Percentiles rank a stretch among this genome's conserved stretches.
These are phyloP conservation scores for Fragum whitleyi DNA, from an alignment of 2,888 invertebrate species.

Conservation along the genomic window DNA sequence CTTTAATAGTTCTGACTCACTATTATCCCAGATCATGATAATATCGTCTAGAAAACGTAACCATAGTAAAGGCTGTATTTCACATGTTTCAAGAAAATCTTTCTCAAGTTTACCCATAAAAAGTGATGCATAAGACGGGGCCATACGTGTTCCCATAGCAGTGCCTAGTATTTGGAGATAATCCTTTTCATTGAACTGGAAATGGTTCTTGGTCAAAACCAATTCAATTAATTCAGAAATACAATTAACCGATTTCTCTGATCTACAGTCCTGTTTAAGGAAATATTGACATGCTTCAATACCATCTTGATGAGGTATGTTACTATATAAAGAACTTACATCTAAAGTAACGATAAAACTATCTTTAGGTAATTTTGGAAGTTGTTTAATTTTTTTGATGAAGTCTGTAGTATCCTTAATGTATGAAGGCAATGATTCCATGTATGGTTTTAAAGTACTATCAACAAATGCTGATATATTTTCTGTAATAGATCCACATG, in stretches of 20 bases:
- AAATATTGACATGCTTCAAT: slow-evolving; percentile 32
- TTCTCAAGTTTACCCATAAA: slow-evolving; percentile 23
- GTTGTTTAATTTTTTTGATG: not conserved
- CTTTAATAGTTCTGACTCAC: not conserved
- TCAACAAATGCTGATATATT: slow-evolving; percentile 25
- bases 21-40: slow-evolving; percentile 28
- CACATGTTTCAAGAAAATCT: slow-evolving; percentile 16
- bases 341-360: slow-evolving; percentile 23
- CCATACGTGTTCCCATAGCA: slow-evolving; percentile 36
- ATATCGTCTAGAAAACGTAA: slow-evolving; percentile 35
- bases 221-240: slow-evolving; percentile 13
- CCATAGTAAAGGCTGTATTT: slow-evolving; percentile 11
- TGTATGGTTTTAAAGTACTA: slow-evolving; percentile 9
- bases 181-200: slow-evolving; percentile 8
- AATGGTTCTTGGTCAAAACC: not conserved
- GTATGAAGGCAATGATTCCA: slow-evolving; percentile 31
- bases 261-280: slow-evolving; percentile 14
- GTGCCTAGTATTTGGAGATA: slow-evolving; percentile 30
- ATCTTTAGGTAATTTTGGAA: slow-evolving; percentile 1
- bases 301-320: slow-evolving; percentile 26
- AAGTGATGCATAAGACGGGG: slow-evolving; percentile 17
- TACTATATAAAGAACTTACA: slow-evolving; percentile 27
- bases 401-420: slow-evolving; percentile 18
- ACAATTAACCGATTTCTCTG: not conserved
- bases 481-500: slow-evolving; percentile 14